Evolutionary conservation across 2,888 invertebrate species (phyloP).

Genomic region (Hirtodrosophila confusa): DNA sequence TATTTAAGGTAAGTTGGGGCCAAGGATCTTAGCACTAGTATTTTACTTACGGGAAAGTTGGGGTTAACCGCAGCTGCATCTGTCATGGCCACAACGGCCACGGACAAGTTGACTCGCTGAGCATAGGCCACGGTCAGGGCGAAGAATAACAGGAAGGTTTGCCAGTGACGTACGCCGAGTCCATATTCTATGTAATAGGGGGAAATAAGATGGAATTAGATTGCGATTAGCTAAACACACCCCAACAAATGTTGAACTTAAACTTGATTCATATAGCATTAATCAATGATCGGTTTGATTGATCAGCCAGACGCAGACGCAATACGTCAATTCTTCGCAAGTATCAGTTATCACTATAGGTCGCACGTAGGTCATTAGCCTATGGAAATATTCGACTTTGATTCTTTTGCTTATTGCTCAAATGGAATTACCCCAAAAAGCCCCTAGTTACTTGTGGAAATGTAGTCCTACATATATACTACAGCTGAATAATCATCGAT

Average conservation of each 20-base stretch:
- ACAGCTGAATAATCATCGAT: too few species aligned
- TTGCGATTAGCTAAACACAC: constrained; percentile 14
- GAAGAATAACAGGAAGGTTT: constrained; percentile 87
- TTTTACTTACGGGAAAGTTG: constrained; percentile 76
- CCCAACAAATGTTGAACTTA: constrained; percentile 44
- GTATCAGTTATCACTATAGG: constrained; percentile 53
- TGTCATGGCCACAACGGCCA: constrained; percentile 91
- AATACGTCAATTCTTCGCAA: constrained; percentile 4
- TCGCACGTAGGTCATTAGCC: constrained; percentile 62
- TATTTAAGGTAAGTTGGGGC: not conserved
- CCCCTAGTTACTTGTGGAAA: constrained; percentile 20
- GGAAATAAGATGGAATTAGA: constrained; percentile 10
- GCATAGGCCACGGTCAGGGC: constrained; percentile 87
- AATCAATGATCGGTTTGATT: constrained; percentile 45
- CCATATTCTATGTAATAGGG: constrained; percentile 59
- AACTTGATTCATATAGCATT: constrained; percentile 34
- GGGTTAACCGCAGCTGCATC: constrained; percentile 83
- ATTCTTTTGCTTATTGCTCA: constrained; percentile 29
- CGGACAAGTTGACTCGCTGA: constrained; percentile 88
- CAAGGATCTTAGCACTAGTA: not conserved
- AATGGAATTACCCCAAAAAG: constrained; percentile 42
- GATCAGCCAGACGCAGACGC: constrained; percentile 19
- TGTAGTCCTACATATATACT: too few species aligned
- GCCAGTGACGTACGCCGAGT: constrained; percentile 87
- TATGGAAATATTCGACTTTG: constrained; percentile 7